These are phyloP conservation scores for Ladona fulva DNA, from an alignment of 1,140 invertebrate genomes.

Conservation along the genomic window DNA sequence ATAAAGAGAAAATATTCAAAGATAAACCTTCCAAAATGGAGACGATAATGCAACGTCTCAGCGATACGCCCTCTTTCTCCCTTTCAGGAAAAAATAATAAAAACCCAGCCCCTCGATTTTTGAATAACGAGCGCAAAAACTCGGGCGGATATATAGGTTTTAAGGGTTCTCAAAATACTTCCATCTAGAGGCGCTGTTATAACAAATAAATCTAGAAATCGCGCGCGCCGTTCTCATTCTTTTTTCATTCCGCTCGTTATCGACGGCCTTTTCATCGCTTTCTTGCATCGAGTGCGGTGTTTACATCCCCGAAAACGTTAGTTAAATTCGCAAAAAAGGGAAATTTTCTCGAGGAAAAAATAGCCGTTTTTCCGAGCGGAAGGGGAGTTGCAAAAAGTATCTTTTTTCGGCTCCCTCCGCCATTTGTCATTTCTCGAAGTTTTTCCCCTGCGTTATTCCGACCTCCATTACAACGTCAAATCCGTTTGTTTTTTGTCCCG, in stretches of 20 bases:
- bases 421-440: constrained; percentile 1
- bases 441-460: not conserved
- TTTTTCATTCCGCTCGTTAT: not conserved
- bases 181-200: no score
- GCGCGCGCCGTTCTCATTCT: not conserved
- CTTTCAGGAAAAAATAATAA: not conserved
- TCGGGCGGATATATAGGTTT: no score
- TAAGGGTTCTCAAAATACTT: no score
- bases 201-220: no score
- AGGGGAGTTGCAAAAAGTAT: not conserved
- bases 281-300: not conserved
- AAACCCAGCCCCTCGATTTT: not conserved
- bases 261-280: not conserved
- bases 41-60: not conserved
- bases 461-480: constrained; percentile 4
- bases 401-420: not conserved
- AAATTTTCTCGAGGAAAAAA: not conserved
- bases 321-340: not conserved
- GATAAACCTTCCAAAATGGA: constrained; percentile 1
- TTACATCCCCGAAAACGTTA: not conserved
- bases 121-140: not conserved
- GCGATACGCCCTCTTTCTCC: not conserved
- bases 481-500: not conserved
- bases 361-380: not conserved
- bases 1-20: not conserved